Evolutionary conservation across 2,888 invertebrate genomes (phyloP), one percentile per base, ranked within the genome.

Genomic region (Diarsia brunnea): DNA sequence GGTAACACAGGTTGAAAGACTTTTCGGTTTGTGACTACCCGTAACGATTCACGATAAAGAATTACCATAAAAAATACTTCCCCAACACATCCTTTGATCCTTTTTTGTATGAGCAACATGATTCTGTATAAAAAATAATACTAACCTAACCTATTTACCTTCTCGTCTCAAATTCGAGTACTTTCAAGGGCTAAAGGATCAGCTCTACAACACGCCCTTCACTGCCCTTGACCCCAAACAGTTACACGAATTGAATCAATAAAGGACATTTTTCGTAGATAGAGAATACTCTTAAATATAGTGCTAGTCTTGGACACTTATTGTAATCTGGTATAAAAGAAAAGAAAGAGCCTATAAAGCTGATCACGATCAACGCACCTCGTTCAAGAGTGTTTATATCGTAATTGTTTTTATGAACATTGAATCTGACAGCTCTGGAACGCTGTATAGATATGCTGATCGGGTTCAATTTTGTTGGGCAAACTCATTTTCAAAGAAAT

Each of bases 141-240:
- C 16, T 12, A 45, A 51, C 4, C 5, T 11, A 53, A 58, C 27
- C 58, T 19, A 19, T 45, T 8, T 60, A 69, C n/a, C 24, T 51
- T 51, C 19, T 76, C 12, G 10, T 38, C 43, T 60, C 45, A 55
- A 63, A 51, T 51, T 43, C 11, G 12, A 60, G 43, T 67, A 43
- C 47, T 45, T 68, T 49, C 55, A 70, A 63, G 63, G 53, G 38
- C 51, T 76, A 55, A 73, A 55, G 47, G 47, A 51, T 58, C 55
- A 65, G 31, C 60, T 55, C 27, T 47, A 31, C 49, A 80, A 78
- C 53, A 60, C 31, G 78, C 53, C 79, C 85, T 85, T 75, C 16
- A 11, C 4, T 65, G 45, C 61, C 79, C 84, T 82, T 85, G 82
- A 79, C 79, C 84, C 71, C 53, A 65, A 79, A 71, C 61, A 58